Conservation (phyloP, 2,888 invertebrate genomes). For the Leptinotarsa tumamoca region DNA sequence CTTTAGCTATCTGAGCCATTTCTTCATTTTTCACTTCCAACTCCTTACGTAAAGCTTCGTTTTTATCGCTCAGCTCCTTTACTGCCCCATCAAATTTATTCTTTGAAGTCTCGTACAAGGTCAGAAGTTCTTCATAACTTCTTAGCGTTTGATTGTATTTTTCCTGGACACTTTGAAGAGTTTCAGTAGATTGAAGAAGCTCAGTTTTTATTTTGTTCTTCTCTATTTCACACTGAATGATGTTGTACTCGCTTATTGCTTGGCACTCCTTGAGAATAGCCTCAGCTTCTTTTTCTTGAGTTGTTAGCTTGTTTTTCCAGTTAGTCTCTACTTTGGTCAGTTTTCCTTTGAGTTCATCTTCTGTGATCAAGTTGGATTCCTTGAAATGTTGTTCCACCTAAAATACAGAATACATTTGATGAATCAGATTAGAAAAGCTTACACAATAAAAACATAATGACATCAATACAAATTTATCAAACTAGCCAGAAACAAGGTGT, state of each 20-base stretch:
- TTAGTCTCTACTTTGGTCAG: constrained; percentile 65
- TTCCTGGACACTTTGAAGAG: constrained; percentile 44
- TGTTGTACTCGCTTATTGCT: constrained; percentile 69
- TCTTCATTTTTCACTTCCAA: constrained; percentile 62
- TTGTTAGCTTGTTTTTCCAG: constrained; percentile 65
- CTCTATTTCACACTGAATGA: constrained; percentile 69
- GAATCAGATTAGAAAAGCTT: too few species aligned
- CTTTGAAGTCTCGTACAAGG: constrained; percentile 42
- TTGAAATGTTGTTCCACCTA: constrained; percentile 61
- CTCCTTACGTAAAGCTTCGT: constrained; percentile 34
- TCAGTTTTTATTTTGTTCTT: constrained; percentile 66
- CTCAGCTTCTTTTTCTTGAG: constrained; percentile 66
- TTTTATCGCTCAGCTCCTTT: constrained; percentile 46
- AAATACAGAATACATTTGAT: constrained; percentile 8
- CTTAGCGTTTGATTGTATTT: constrained; percentile 44
- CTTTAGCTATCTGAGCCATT: constrained; percentile 67
- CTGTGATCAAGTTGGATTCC: constrained; percentile 49
- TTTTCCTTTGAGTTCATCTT: constrained; percentile 66
- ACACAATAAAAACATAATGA: too few species aligned
- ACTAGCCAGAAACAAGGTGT: too few species aligned
- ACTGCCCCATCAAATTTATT: constrained; percentile 39
- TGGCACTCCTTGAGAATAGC: constrained; percentile 70
- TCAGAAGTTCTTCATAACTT: constrained; percentile 46
- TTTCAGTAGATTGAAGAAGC: constrained; percentile 50
- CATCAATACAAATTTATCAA: too few species aligned